Evolutionary conservation across 2,888 invertebrate species (phyloP).

Genomic region (Metellina segmentata): DNA sequence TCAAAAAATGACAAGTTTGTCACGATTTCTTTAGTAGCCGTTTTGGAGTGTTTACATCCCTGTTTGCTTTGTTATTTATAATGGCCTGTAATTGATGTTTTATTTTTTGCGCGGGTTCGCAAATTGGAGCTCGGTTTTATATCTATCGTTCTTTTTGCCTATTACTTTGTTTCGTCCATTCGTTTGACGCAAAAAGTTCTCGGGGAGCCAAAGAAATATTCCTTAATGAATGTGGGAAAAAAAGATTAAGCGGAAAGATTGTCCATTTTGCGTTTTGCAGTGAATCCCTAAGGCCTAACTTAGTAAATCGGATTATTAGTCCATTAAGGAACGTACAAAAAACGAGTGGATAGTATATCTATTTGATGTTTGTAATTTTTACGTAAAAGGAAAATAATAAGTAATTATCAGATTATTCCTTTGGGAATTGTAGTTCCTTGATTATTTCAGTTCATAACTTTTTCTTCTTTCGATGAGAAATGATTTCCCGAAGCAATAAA

Average conservation of each 20-base stretch:
- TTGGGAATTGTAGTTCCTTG: no score
- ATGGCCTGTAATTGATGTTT: not conserved
- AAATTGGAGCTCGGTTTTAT: not conserved
- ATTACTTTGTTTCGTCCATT: not conserved
- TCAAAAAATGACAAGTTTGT: not conserved
- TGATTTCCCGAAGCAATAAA: not conserved
- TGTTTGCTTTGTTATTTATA: slow-evolving; percentile 18
- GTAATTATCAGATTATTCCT: not conserved
- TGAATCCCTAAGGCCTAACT: not conserved
- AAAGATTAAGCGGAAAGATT: not conserved
- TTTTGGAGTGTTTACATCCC: slow-evolving; percentile 6
- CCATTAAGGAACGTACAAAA: not conserved
- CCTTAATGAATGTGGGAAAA: not conserved
- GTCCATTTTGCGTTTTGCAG: not conserved
- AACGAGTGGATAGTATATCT: not conserved
- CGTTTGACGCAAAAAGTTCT: not conserved
- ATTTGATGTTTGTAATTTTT: not conserved
- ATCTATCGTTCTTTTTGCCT: not conserved
- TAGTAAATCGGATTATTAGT: not conserved
- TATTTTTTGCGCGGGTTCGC: not conserved
- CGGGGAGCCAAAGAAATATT: not conserved
- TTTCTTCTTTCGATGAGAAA: no score
- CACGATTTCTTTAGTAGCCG: not conserved
- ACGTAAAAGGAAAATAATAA: not conserved
- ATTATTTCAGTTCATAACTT: no score